These are phyloP conservation scores for Oligia strigilis DNA, from an alignment of 2,888 invertebrate species.

Conservation along the genomic window DNA sequence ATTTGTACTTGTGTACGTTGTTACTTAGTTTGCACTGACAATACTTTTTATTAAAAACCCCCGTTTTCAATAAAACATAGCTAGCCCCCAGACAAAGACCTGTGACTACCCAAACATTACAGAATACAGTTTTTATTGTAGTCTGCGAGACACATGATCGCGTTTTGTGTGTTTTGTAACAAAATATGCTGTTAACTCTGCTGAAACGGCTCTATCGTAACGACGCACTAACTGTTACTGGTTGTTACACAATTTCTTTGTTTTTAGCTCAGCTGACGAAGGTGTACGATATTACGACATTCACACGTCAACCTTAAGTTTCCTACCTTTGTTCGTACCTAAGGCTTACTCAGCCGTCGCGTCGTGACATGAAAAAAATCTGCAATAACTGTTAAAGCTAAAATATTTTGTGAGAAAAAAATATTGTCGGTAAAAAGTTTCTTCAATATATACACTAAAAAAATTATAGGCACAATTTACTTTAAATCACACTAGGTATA, in stretches of 20 bases:
- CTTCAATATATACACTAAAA: background rate
- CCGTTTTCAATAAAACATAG: slow-evolving; percentile 7
- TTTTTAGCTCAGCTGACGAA: slow-evolving; percentile 36
- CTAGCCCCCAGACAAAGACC: slow-evolving; percentile 12
- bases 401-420: background rate
- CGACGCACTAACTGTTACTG: slow-evolving; percentile 23
- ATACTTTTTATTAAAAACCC: background rate
- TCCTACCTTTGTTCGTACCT: too few relatives aligned
- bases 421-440: too few relatives aligned
- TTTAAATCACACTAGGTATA: too few relatives aligned
- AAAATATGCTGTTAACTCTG: slow-evolving; percentile 34
- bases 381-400: background rate
- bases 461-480: background rate
- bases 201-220: slow-evolving; percentile 33
- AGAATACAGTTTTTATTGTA: slow-evolving; percentile 29
- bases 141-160: slow-evolving; percentile 42
- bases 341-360: background rate
- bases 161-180: slow-evolving; percentile 44
- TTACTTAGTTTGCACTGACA: background rate
- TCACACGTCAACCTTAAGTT: too few relatives aligned
- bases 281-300: background rate
- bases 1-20: background rate
- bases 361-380: slow-evolving; percentile 1
- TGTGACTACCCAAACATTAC: slow-evolving; percentile 15
- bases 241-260: slow-evolving; percentile 32